Evolutionary conservation across 2,797 vertebrate species (phyloP).

Genomic region (Vultur gryphus): DNA sequence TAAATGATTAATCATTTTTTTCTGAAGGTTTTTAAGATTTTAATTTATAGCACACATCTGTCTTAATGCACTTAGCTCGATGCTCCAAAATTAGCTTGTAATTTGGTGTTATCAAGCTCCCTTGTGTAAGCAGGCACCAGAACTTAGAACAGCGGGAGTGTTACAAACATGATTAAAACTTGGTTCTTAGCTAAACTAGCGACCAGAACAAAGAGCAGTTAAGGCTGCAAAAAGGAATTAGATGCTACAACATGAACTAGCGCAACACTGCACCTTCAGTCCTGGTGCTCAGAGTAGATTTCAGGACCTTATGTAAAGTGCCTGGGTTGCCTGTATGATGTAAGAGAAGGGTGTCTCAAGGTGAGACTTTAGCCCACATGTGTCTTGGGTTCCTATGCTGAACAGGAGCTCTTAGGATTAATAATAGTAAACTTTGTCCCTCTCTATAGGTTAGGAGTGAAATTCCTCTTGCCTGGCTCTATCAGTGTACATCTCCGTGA

Average conservation of each 20-base stretch:
- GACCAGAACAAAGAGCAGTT: background rate
- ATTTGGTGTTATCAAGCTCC: constrained; percentile 51
- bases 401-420: background rate
- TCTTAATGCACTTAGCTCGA: constrained; percentile 14
- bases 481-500: fast-evolving
- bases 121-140: background rate
- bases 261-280: background rate
- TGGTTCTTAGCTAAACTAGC: background rate
- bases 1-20: constrained; percentile 41
- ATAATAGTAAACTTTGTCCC: too few species aligned
- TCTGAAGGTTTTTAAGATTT: constrained; percentile 41
- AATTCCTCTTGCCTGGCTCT: background rate
- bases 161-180: background rate
- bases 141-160: background rate
- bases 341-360: background rate
- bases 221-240: background rate
- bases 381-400: background rate
- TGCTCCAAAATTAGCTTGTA: constrained; percentile 53
- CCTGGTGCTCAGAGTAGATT: background rate
- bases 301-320: background rate
- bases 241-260: background rate
- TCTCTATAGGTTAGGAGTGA: background rate
- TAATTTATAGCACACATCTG: constrained; percentile 30
- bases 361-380: background rate
- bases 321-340: background rate